Base-by-base conservation (phyloP, 2,797 vertebrate species). In the Anguilla marmorata region DNA sequence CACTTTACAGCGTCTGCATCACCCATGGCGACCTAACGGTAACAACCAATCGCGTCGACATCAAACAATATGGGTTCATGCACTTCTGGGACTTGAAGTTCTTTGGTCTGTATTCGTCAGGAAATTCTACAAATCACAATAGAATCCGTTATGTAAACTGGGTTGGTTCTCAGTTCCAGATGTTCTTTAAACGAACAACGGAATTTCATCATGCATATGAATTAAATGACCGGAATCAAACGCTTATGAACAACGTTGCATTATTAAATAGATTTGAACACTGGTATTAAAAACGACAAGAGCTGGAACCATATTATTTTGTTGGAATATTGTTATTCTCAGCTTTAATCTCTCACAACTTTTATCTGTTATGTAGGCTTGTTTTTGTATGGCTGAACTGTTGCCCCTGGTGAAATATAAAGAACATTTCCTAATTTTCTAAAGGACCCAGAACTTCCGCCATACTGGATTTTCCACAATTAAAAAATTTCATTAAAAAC, bases 1-100 rank as follows among this genome's bases (percentile, higher is more conserved):
- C 91, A 86, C 91, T 91, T 83, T 21, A 9, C 89, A 92, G 95
- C 96, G 93, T 96, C 95, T 89, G 52, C 79, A 74, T 90, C 86
- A 91, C 91, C 91, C 90, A 50, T 89, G 50, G 92, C 93, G 94
- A 91, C 91, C 85, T 30, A 50, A 84, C 80, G 2, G 56, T 6
- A 50, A 66, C 80, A 84, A 45, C 88, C 88, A 89, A 89, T 89
- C 63, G 69, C n/a, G 6, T 41, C 85, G 54, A 76, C 9, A 1
- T 45, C n/a, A 86, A 86, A 72, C 45, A 33, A 21, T 9, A 30
- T 11, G 56, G 48, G 12, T 37, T 80, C 19, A 6, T 85, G 86
- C 48, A 12, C 52, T 80, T 86, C 54, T 89, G 84, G 86, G 88
- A 76, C 16, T n/a, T 82, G 74, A 24, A 87, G 86, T 89, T 87